A percentile compares a stretch with the other conserved stretches of the same genome.
Conservation (phyloP, 2,888 invertebrate genomes). For the Nyleta sp. region DNA sequence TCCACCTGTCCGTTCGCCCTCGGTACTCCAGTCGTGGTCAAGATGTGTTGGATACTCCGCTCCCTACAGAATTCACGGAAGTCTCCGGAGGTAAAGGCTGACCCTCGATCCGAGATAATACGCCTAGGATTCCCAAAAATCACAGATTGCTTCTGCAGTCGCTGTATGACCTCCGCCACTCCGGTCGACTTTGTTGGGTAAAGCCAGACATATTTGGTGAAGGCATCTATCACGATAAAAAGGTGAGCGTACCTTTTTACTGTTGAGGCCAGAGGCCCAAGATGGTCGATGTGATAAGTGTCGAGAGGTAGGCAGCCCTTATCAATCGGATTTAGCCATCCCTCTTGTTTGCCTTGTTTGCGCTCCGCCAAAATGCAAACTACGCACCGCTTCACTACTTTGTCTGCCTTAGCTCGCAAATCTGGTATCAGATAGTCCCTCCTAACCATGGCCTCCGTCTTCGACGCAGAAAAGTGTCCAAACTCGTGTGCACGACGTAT, state of each 20-base stretch:
- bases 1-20: not conserved
- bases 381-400: not conserved
- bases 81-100: not conserved
- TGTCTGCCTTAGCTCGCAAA: not conserved
- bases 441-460: not conserved
- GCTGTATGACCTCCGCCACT: not conserved
- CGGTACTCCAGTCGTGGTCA: not conserved
- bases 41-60: not conserved
- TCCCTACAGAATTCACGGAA: not conserved
- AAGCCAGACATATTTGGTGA: not conserved
- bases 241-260: not conserved
- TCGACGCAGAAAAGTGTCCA: not conserved
- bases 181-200: conserved; percentile 2
- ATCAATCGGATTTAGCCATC: not conserved
- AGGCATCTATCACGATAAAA: not conserved
- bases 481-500: not conserved
- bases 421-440: conserved; percentile 2
- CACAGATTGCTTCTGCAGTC: not conserved
- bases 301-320: not conserved
- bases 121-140: not conserved
- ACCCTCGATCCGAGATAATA: not conserved
- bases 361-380: not conserved
- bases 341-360: not conserved
- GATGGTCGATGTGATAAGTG: not conserved
- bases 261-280: not conserved